phyloP scores from a whole-genome alignment of 2,113 vertebrate genomes.

The Xerus inauris region DNA sequence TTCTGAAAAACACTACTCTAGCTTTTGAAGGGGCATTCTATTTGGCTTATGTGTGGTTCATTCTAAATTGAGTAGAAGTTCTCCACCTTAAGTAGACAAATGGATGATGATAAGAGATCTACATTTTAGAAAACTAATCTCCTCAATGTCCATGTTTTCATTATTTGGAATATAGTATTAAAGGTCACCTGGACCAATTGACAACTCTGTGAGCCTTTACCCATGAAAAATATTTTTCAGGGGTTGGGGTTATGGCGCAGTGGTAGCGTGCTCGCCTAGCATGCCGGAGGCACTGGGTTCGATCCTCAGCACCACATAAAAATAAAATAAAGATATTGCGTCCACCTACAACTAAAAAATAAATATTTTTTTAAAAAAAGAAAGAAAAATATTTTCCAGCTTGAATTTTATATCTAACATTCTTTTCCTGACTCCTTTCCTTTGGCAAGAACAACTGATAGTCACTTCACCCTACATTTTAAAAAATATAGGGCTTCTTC shows the following conservation, averaged over 20 bases:
- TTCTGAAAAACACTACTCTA: neutral
- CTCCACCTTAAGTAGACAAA: neutral
- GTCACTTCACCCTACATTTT: neutral
- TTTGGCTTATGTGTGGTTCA: neutral
- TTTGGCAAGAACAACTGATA: neutral
- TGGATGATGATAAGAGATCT: neutral
- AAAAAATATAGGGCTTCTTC: constrained; percentile 16
- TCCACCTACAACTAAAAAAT: too few species aligned
- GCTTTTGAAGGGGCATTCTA: neutral
- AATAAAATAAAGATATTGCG: too few species aligned
- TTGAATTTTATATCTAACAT: neutral
- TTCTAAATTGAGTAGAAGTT: neutral
- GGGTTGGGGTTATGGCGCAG: too few species aligned
- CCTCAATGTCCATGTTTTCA: neutral
- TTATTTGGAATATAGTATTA: constrained; percentile 15
- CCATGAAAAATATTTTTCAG: neutral
- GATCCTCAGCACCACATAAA: too few species aligned
- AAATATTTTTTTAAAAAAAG: too few species aligned
- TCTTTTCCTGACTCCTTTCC: neutral
- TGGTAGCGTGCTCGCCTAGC: too few species aligned
- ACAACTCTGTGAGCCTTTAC: neutral
- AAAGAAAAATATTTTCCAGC: neutral
- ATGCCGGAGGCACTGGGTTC: too few species aligned
- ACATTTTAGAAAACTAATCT: neutral
- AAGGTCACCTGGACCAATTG: neutral